A percentile compares a stretch with the other conserved stretches of the same genome.
Conservation (phyloP, 2,797 vertebrate genomes). For the Myotis findleyi region DNA sequence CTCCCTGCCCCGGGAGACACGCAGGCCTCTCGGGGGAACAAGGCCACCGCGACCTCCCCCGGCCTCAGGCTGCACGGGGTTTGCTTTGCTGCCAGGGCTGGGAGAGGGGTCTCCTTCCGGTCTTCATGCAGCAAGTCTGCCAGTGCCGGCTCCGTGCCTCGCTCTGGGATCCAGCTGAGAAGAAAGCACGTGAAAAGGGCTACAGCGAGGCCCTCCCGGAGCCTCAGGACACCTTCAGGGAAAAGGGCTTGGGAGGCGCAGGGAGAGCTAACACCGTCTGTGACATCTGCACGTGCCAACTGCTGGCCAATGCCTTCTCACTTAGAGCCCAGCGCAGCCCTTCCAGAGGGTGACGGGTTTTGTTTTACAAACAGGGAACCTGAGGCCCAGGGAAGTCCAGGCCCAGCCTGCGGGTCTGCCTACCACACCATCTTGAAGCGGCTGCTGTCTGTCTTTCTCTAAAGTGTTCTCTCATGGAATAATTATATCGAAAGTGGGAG, state of each 20-base stretch:
- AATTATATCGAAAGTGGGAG: background rate
- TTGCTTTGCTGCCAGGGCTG: background rate
- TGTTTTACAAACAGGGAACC: background rate
- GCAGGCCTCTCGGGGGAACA: background rate
- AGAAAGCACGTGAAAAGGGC: background rate
- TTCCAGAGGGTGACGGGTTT: background rate
- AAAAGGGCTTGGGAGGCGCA: background rate
- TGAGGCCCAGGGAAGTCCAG: background rate
- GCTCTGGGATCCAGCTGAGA: background rate
- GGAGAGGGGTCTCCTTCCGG: background rate
- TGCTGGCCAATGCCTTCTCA: background rate
- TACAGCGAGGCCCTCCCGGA: background rate
- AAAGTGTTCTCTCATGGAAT: background rate
- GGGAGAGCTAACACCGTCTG: background rate
- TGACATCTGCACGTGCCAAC: background rate
- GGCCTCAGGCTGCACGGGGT: background rate
- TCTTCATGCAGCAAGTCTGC: background rate
- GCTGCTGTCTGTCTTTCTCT: background rate
- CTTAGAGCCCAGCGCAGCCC: background rate
- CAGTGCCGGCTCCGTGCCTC: background rate
- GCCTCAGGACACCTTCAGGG: background rate
- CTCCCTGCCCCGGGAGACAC: background rate
- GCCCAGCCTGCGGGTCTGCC: background rate
- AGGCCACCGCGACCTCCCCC: background rate
- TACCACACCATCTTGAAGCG: background rate